Conservation (phyloP, 30 jellyfish, hydroid and myxozoan species). For the Aurelia aurita region DNA sequence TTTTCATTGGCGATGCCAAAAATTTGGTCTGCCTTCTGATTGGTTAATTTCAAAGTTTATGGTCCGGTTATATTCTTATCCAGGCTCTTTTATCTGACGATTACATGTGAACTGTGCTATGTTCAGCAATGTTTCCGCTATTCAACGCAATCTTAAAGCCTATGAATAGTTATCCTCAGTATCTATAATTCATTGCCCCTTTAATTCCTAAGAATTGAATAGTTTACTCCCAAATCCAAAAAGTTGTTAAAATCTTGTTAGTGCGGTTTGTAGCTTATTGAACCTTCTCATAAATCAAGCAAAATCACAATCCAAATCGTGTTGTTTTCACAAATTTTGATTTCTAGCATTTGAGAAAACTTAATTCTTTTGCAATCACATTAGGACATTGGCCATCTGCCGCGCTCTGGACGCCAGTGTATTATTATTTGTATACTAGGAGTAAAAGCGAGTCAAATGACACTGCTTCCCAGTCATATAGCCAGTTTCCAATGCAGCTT, state of each 20-base stretch:
- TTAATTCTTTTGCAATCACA: constrained; percentile 2
- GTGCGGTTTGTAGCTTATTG: constrained; percentile 8
- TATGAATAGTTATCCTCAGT: too few species aligned
- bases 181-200: too few species aligned
- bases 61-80: too few species aligned
- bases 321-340: constrained; percentile 5
- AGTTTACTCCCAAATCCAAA: not conserved
- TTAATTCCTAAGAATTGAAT: too few species aligned
- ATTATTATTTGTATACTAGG: not conserved
- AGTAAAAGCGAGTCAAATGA: not conserved
- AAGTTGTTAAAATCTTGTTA: constrained; percentile 4
- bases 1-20: too few species aligned
- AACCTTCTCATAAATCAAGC: not conserved
- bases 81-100: too few species aligned
- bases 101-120: too few species aligned
- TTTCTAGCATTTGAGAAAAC: not conserved
- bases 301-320: constrained; percentile 1
- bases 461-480: not conserved
- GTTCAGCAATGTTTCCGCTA: too few species aligned
- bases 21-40: too few species aligned
- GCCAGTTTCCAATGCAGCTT: constrained; percentile 18
- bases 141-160: too few species aligned
- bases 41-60: too few species aligned
- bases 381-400: constrained; percentile 18
- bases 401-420: not conserved